Conservation (phyloP, 2,797 vertebrate genomes). For the Galaxias olidus region DNA sequence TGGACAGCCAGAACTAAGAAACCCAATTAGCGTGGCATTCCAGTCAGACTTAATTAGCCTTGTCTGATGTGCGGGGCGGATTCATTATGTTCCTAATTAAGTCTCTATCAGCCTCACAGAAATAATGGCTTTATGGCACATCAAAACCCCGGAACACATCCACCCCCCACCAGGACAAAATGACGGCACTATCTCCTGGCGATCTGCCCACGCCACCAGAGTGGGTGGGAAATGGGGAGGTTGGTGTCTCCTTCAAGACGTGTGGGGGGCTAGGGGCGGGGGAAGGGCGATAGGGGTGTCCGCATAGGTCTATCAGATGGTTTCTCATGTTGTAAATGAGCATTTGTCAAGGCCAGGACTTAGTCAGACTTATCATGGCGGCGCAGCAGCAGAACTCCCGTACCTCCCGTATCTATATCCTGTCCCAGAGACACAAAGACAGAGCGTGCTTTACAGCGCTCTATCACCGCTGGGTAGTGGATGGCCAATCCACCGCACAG, state of each 20-base stretch:
- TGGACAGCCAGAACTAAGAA: conserved; percentile 63
- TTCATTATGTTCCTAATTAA: conserved; percentile 83
- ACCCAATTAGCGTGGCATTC: conserved; percentile 73
- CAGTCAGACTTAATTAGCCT: conserved; percentile 76
- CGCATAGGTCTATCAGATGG: conserved; percentile 6
- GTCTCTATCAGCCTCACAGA: conserved; percentile 73
- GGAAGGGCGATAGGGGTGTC: conserved; percentile 7
- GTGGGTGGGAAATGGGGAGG: conserved; percentile 54
- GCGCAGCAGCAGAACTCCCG: conserved; percentile 37
- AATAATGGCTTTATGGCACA: conserved; percentile 74
- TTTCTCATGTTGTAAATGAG: background rate
- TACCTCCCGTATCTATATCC: conserved; percentile 32
- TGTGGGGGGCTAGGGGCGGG: conserved; percentile 3
- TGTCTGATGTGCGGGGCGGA: conserved; percentile 75
- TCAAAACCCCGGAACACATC: conserved; percentile 62
- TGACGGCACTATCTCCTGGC: conserved; percentile 60
- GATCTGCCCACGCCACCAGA: conserved; percentile 51
- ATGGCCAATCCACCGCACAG: background rate
- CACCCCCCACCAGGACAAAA: conserved; percentile 55
- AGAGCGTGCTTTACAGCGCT: background rate
- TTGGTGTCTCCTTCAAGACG: conserved; percentile 48
- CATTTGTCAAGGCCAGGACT: background rate
- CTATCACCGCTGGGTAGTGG: background rate
- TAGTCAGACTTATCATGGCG: conserved; percentile 43
- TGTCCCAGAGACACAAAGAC: conserved; percentile 18